Evolutionary conservation across 2,888 invertebrate species (phyloP).

Genomic region (Platypus cylindrus): DNA sequence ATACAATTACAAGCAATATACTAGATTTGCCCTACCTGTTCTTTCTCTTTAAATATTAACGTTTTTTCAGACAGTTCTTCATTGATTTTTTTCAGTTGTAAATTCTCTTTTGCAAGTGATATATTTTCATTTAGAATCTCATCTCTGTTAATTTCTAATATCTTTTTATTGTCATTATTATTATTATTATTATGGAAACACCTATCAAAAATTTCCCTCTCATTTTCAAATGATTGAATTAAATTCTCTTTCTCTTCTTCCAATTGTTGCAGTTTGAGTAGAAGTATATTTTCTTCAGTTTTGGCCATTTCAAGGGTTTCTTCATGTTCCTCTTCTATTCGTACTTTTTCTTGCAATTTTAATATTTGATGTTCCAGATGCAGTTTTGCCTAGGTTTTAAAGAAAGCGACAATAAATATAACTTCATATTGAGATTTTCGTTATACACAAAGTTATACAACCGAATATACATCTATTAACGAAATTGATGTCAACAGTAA

Average conservation of each 20-base stretch:
- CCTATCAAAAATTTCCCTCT: constrained; percentile 13
- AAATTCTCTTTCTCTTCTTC: constrained; percentile 17
- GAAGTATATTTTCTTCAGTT: constrained; percentile 17
- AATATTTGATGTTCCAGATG: constrained; percentile 13
- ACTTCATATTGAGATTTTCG: no score
- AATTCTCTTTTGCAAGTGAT: constrained; percentile 15
- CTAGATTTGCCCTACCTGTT: constrained; percentile 9
- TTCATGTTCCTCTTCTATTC: constrained; percentile 17
- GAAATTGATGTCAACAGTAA: no score
- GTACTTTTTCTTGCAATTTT: constrained; percentile 17
- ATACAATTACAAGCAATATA: not conserved
- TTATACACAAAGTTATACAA: no score
- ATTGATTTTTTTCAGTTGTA: constrained; percentile 14
- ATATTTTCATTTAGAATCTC: constrained; percentile 16
- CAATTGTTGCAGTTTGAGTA: constrained; percentile 17
- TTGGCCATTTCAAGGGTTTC: constrained; percentile 17
- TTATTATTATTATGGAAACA: constrained; percentile 12
- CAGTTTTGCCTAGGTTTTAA: constrained; percentile 14
- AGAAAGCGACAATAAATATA: no score
- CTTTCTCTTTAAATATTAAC: constrained; percentile 16
- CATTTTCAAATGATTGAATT: constrained; percentile 15
- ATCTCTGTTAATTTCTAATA: constrained; percentile 11
- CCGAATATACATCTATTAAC: no score
- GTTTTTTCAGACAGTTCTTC: constrained; percentile 12
- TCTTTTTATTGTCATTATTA: constrained; percentile 8